These are phyloP conservation scores for Mystacornis crossleyi DNA, from an alignment of 2,113 vertebrate species.

Conservation along the genomic window DNA sequence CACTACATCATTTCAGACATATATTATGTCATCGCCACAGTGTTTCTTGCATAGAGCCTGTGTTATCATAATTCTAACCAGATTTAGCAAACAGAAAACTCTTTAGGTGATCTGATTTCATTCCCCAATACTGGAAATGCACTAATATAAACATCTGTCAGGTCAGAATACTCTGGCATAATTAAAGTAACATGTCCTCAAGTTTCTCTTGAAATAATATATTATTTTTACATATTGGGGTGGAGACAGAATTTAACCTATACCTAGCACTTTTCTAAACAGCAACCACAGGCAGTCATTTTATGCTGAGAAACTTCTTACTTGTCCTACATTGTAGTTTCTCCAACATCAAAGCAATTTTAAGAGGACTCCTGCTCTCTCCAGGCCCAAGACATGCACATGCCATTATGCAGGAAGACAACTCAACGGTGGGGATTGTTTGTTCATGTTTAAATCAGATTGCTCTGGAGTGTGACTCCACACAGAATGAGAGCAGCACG, in stretches of 20 bases:
- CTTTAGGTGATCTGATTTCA: neutral
- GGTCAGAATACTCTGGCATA: neutral
- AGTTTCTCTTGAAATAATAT: neutral
- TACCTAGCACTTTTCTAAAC: neutral
- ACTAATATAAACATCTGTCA: neutral
- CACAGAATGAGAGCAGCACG: accelerated
- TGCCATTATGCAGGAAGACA: neutral
- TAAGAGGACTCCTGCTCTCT: neutral
- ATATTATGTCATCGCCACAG: neutral
- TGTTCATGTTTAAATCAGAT: neutral
- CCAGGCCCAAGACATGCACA: neutral
- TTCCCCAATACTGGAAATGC: neutral
- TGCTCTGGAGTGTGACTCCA: neutral
- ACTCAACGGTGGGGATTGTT: neutral
- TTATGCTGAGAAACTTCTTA: neutral
- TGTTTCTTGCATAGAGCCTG: neutral
- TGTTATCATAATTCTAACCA: neutral
- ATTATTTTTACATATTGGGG: neutral
- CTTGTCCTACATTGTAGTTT: neutral
- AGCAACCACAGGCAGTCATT: neutral
- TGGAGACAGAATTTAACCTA: neutral
- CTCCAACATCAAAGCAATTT: neutral
- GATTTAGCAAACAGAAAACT: neutral
- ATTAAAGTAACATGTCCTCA: neutral
- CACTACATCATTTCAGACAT: neutral